Conservation (phyloP, 2,888 invertebrate species). For the Synergus umbraculus region DNA sequence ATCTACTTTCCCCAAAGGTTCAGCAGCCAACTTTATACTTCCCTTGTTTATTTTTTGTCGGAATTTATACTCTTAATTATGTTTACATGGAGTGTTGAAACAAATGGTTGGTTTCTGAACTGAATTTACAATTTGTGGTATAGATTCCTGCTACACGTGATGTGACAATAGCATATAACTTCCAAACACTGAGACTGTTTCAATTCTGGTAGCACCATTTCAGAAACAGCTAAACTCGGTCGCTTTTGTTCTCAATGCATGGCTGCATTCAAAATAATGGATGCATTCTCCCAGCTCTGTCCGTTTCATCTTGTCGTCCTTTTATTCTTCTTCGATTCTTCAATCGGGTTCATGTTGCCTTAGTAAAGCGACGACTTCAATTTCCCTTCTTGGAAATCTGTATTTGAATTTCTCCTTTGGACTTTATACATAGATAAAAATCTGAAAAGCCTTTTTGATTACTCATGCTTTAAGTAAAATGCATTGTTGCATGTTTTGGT, state of each 20-base stretch:
- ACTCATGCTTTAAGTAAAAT: no score
- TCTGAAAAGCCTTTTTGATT: not conserved
- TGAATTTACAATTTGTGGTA: not conserved
- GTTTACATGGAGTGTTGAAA: not conserved
- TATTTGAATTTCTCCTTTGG: not conserved
- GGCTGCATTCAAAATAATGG: no score
- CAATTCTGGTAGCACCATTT: conserved; percentile 53
- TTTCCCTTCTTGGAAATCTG: conserved; percentile 29
- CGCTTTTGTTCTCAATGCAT: conserved; percentile 48
- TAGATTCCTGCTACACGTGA: conserved; percentile 12
- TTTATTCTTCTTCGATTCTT: no score
- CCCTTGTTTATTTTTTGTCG: not conserved
- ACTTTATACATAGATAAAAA: not conserved
- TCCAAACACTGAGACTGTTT: conserved; percentile 48
- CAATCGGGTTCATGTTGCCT: not conserved
- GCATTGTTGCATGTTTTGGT: no score
- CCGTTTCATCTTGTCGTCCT: not conserved
- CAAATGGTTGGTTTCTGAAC: not conserved
- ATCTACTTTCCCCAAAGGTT: not conserved
- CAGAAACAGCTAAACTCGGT: conserved; percentile 51
- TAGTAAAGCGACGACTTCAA: not conserved
- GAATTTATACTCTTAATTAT: not conserved
- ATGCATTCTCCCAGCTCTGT: not conserved
- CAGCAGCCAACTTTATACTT: not conserved
- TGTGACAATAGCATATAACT: conserved; percentile 50